Base-by-base conservation (phyloP, 2,797 vertebrate genomes). In the Neosilurus hyrtlii region DNA sequence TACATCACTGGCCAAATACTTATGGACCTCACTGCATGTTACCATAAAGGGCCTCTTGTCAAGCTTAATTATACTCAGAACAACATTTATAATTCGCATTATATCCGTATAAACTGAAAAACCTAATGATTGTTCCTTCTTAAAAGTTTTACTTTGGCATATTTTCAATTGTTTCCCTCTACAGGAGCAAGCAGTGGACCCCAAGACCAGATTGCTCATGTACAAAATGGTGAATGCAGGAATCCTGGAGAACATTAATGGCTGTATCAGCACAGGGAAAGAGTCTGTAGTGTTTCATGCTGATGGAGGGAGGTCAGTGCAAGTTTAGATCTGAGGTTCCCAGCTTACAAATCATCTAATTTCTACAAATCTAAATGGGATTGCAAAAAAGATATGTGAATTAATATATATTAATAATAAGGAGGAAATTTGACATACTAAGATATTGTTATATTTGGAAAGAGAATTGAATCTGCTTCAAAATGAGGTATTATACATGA, bases 201-300 rank as follows among this genome's bases (percentile, higher is more conserved):
- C 97, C 74, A 97, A 95, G 89, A 99, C 98, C 2, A 96, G 98
- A 71, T 94, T 99, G 88, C 94, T 99, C 65, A 95, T 99, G 94
- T 99, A 96, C 82, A 99, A 99, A 88, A 98, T 99, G 97, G 95
- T 99, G 89, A 99, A 95, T 86, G 90, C 95, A 83, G 96, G 97
- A 61, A 89, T 96, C 82, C 86, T 99, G 91, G 98, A 99, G 79
- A 96, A 94, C 59, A 96, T 99, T 85, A 98, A 97, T 86, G 98
- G 98, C 90, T 99, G 97, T 92, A 95, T 99, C 94, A 98, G 97
- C 92, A 98, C 97, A 22, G 97, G 98, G 80, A 99, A 99, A 79
- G 97, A 99, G 89, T 96, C 97, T 0, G 97, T 99, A 78, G 96
- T 99, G 67, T 98, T 99, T 90, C 98, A 99, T 87, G 98, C 97